Evolutionary conservation across 2,797 vertebrate genomes (phyloP), one percentile per base, ranked within the genome.

Genomic region (Todus mexicanus): DNA sequence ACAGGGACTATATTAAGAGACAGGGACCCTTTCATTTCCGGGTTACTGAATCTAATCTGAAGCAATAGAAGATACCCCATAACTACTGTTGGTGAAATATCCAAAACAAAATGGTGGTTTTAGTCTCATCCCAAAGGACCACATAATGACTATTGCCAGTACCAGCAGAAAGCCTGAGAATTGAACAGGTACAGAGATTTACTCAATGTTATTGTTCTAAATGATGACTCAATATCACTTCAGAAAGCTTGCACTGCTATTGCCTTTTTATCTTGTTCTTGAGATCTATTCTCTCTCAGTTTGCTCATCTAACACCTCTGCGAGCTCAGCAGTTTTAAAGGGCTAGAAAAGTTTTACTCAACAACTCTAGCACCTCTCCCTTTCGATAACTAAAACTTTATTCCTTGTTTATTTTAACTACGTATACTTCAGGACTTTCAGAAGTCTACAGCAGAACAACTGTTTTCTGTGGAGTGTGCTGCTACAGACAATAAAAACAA

Each of bases 321-420:
- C 64, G 12, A 68, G 5, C 35, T 71, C 53, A 71, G 72, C 26
- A 68, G 50, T 56, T 94, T 74, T 21, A 47, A 83, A 87, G 22
- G 57, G 18, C 33, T 74, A 71, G 64, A 82, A 59, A 27, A 47
- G 12, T 65, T 92, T 50, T 74, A 43, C 20, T 61, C 22, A 47
- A 54, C 18, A 74, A 33, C 12, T 17, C 15, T 60, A 79, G 53
- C n/a, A 51, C 14, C 17, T 83, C 60, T 68, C 15, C 21, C 15
- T 76, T 82, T 57, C 61, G 69, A 33, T n/a, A 92, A 51, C 38
- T 43, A 86, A 75, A 89, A 66, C 29, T 35, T 40, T 60, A 63
- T 81, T 93, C 31, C 42, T 71, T 73, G 9, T 89, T 89, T 86
- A 53, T 68, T 88, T 90, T 60, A 74, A 59, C 27, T 79, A 45